Percentiles rank a stretch among this genome's conserved stretches.
Evolutionary conservation across 2,888 invertebrate species (phyloP).

Genomic region (Diploptera punctata): DNA sequence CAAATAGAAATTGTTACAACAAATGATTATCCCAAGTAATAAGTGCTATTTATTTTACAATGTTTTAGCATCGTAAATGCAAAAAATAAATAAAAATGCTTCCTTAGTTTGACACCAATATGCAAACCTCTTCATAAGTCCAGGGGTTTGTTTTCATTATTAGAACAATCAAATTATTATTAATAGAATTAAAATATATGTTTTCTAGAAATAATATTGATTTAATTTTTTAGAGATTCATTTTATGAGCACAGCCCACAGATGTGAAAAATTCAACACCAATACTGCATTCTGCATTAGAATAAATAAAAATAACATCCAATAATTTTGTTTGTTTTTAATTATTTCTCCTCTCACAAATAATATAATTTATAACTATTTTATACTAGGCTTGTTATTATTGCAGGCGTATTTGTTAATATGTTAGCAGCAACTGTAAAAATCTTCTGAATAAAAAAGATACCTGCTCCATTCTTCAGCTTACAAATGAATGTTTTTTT

Average conservation of each 20-base stretch:
- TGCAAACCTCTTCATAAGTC: not conserved
- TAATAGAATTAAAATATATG: slow-evolving; percentile 6
- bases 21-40: not conserved
- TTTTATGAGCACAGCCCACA: slow-evolving; percentile 17
- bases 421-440: not conserved
- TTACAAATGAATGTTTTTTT: too few species aligned
- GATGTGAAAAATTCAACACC: slow-evolving; percentile 26
- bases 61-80: too few species aligned
- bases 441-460: not conserved
- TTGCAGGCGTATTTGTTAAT: not conserved
- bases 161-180: slow-evolving; percentile 12
- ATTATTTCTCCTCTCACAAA: not conserved
- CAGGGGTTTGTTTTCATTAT: not conserved
- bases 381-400: too few species aligned
- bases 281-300: slow-evolving; percentile 6
- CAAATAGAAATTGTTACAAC: slow-evolving; percentile 10
- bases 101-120: slow-evolving; percentile 15
- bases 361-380: too few species aligned
- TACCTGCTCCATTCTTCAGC: too few species aligned
- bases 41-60: slow-evolving; percentile 13
- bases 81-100: slow-evolving; percentile 6
- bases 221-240: slow-evolving; percentile 12
- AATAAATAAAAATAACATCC: slow-evolving; percentile 7
- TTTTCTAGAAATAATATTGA: slow-evolving; percentile 6
- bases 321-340: too few species aligned